A percentile compares a stretch with the other conserved stretches of the same genome.
These are phyloP conservation scores for Drosophila persimilis DNA, from an alignment of 1,140 invertebrate genomes.

Conservation along the genomic window DNA sequence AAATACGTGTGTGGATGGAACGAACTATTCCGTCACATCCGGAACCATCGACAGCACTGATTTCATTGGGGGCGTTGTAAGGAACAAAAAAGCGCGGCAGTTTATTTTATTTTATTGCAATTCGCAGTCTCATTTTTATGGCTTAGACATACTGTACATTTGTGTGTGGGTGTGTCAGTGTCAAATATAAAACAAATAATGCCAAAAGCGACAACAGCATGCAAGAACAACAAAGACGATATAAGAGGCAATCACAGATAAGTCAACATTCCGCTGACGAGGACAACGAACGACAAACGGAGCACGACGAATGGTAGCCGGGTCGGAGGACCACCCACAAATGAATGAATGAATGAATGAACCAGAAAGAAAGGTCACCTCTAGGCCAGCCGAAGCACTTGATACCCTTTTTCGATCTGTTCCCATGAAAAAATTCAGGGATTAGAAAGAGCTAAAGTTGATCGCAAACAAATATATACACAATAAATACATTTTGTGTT, in stretches of 20 bases:
- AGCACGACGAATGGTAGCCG: neutral
- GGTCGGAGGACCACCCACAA: neutral
- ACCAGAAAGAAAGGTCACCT: too few relatives aligned
- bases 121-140: conserved; percentile 67
- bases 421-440: too few relatives aligned
- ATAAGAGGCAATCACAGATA: conserved; percentile 66
- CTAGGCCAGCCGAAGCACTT: too few relatives aligned
- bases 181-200: conserved; percentile 79
- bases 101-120: conserved; percentile 80
- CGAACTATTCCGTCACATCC: conserved; percentile 18
- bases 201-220: conserved; percentile 47
- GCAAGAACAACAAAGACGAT: conserved; percentile 20
- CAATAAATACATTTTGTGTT: too few relatives aligned
- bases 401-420: too few relatives aligned
- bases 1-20: neutral
- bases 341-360: conserved; percentile 42
- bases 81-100: conserved; percentile 49
- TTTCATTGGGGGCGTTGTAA: neutral
- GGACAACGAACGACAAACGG: conserved; percentile 26
- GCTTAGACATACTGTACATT: conserved; percentile 21
- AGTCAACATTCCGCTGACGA: conserved; percentile 71
- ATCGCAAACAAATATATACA: too few relatives aligned
- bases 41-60: conserved; percentile 13
- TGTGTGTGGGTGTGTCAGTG: conserved; percentile 46
- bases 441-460: too few relatives aligned